Percentiles rank a stretch among this genome's conserved stretches.
phyloP scores from a whole-genome alignment of 2,797 vertebrate genomes.

The Catamblyrhynchus diadema region DNA sequence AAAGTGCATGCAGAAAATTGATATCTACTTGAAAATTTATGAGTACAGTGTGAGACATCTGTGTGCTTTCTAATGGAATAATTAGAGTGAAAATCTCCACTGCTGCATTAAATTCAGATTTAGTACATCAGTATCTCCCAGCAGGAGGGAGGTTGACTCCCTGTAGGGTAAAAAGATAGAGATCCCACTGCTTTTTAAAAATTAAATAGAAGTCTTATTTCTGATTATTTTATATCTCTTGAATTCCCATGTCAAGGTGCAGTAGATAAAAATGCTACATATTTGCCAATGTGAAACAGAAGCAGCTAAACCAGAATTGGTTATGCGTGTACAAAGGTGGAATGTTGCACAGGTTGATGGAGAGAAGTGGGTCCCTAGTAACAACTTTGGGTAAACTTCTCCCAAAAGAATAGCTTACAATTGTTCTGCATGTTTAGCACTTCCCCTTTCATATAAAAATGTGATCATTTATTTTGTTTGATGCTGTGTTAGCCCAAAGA shows the following conservation, averaged over 20 bases:
- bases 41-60: constrained; percentile 44
- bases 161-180: neutral
- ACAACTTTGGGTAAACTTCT: neutral
- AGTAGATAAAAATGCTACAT: neutral
- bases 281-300: neutral
- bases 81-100: constrained; percentile 38
- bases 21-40: constrained; percentile 54
- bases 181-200: neutral
- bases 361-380: neutral
- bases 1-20: constrained; percentile 37
- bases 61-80: constrained; percentile 48
- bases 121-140: constrained; percentile 6
- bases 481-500: neutral
- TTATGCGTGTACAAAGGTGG: neutral
- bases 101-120: constrained; percentile 49
- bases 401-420: neutral
- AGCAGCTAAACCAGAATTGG: neutral
- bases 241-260: neutral
- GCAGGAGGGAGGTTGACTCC: neutral
- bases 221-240: neutral
- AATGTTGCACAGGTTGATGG: neutral
- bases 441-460: neutral
- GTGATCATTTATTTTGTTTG: neutral
- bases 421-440: neutral
- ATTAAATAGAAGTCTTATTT: neutral